Percentiles rank a stretch among this genome's conserved stretches.
Evolutionary conservation across 2,888 invertebrate species (phyloP).

Genomic region (Drosophila koepferae): DNA sequence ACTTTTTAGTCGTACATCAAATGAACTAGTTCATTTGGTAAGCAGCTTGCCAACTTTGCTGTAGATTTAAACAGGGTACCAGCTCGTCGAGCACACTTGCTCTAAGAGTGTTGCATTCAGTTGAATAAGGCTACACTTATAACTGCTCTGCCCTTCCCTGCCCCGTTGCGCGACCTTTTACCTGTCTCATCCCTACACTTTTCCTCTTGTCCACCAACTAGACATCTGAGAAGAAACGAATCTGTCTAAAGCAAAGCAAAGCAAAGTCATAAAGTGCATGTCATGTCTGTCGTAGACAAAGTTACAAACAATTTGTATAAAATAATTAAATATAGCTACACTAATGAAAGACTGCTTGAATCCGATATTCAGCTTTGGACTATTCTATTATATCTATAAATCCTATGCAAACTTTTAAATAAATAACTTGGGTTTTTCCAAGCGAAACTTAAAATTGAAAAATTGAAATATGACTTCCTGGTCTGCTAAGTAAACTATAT

Average conservation of each 20-base stretch:
- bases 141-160: background rate
- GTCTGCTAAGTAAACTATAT: background rate
- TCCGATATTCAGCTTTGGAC: too few relatives aligned
- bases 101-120: background rate
- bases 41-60: background rate
- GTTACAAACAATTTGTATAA: background rate
- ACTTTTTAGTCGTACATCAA: background rate
- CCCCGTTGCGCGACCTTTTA: background rate
- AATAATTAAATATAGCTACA: too few relatives aligned
- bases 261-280: slow-evolving; percentile 10
- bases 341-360: too few relatives aligned
- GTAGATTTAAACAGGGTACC: background rate
- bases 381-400: too few relatives aligned
- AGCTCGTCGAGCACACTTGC: background rate
- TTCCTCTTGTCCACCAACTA: background rate
- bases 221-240: background rate
- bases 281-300: background rate
- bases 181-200: background rate
- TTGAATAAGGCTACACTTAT: slow-evolving; percentile 11
- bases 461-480: too few relatives aligned
- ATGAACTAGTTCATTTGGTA: background rate
- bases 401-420: too few relatives aligned
- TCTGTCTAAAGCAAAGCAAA: slow-evolving; percentile 5
- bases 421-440: too few relatives aligned
- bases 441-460: too few relatives aligned